Base-by-base conservation (phyloP, 2,113 vertebrate genomes). In the Ellobius talpinus region DNA sequence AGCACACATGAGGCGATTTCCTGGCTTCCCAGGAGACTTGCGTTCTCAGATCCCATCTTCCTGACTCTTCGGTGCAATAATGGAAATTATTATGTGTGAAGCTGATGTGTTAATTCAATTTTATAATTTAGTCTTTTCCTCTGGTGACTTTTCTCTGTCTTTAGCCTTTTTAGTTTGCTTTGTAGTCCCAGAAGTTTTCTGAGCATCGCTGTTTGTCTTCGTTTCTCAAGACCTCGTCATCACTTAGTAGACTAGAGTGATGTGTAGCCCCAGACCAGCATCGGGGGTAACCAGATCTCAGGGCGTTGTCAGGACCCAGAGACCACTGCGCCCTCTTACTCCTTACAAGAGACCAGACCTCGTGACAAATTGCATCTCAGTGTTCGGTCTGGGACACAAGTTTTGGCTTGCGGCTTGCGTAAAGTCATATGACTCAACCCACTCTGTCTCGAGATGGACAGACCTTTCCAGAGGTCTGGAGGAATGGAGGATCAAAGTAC, bases 281-380 rank as follows among this genome's bases (percentile, higher is more conserved):
- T 97, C 73, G 97, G 77, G 94, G 95, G 95, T 94, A 95, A 97
- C 92, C 97, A 95, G 87, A 89, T 89, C 97, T 92, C 66, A 96
- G 92, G 94, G 81, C 50, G 42, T 94, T 94, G 91, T 87, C 63
- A 39, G 82, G 96, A 93, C 95, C 95, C 93, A 76, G 92, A 96
- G 88, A 91, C 85, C 91, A 55, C 76, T 92, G 7, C 3, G 0
- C 94, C 68, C 93, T 61, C 90, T 87, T 95, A 45, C n/a, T n/a
- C 68, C 73, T 96, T 93, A 45, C 55, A 45, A 93, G 82, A 92
- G 70, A 72, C 65, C 79, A 88, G 97, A 76, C 86, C 87, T 94
- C 14, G 7, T 95, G 90, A 97, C 97, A 94, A 94, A 79, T 77
- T 87, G 63, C 86, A 94, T 61, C 84, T 52, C 47, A 45, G 52